A percentile compares a stretch with the other conserved stretches of the same genome.
These are phyloP conservation scores for Todiramphus chloris DNA, from an alignment of 2,113 vertebrate genomes.

Conservation along the genomic window DNA sequence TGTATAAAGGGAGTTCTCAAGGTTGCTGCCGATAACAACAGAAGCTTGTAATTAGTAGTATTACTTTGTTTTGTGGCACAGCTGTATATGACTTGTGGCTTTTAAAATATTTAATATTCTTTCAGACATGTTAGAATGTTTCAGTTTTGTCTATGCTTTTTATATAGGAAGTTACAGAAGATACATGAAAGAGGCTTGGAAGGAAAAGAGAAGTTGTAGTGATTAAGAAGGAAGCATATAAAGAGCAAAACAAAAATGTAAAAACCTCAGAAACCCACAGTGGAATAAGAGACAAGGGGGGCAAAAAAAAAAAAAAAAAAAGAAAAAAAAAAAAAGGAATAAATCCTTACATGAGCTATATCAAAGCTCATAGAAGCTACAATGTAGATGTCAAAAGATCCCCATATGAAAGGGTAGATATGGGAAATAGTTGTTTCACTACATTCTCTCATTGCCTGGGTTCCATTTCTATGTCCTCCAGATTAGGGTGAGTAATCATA, in stretches of 20 bases:
- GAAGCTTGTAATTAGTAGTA: background rate
- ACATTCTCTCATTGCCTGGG: background rate
- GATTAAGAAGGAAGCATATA: background rate
- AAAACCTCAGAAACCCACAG: background rate
- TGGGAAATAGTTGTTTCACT: background rate
- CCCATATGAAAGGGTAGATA: background rate
- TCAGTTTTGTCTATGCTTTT: background rate
- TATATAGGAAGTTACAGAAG: background rate
- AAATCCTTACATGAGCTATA: background rate
- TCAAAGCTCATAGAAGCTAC: background rate
- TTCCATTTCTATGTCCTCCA: background rate
- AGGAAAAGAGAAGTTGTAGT: background rate
- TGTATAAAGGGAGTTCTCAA: background rate
- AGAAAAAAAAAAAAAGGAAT: background rate
- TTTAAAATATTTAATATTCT: background rate
- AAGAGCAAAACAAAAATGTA: background rate
- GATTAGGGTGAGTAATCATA: background rate
- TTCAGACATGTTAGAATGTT: background rate
- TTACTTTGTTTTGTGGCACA: background rate
- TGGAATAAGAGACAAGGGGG: background rate
- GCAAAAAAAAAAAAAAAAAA: background rate
- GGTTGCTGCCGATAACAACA: background rate
- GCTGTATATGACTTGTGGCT: background rate
- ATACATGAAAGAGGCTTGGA: background rate
- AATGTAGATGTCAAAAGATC: background rate